These are phyloP conservation scores for Capitella teleta DNA, from an alignment of 1,140 invertebrate genomes.

Conservation along the genomic window DNA sequence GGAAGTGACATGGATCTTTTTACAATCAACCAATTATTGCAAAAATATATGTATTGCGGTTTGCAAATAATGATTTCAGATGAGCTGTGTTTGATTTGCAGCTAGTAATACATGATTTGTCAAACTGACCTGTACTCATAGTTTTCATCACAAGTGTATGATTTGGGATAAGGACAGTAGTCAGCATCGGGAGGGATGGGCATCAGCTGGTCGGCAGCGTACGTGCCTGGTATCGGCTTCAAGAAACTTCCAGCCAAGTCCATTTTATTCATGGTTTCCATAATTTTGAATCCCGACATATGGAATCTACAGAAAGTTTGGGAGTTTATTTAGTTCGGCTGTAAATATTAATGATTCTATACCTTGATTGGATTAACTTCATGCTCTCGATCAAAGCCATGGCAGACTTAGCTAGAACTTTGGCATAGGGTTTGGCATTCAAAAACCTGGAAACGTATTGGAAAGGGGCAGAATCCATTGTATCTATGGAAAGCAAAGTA, in stretches of 20 bases:
- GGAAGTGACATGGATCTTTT: no score
- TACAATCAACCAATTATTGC: no score
- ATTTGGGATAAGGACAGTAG: not conserved
- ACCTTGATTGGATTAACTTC: not conserved
- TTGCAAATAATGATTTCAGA: no score
- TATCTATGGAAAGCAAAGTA: no score
- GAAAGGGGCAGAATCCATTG: not conserved
- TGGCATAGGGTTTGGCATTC: not conserved
- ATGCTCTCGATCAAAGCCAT: not conserved
- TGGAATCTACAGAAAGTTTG: not conserved
- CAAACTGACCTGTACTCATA: no score
- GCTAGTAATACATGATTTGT: no score
- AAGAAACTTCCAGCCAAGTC: not conserved
- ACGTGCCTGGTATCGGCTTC: not conserved
- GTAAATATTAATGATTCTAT: not conserved
- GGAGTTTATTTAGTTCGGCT: not conserved
- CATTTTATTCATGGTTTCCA: not conserved
- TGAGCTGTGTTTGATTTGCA: no score
- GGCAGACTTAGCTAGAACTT: not conserved
- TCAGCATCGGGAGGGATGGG: not conserved
- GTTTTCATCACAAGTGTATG: not conserved
- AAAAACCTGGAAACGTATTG: not conserved
- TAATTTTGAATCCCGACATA: not conserved
- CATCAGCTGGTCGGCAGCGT: not conserved
- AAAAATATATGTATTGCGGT: no score